Base-by-base conservation (phyloP, 2,888 invertebrate genomes). In the Apamea sordens region DNA sequence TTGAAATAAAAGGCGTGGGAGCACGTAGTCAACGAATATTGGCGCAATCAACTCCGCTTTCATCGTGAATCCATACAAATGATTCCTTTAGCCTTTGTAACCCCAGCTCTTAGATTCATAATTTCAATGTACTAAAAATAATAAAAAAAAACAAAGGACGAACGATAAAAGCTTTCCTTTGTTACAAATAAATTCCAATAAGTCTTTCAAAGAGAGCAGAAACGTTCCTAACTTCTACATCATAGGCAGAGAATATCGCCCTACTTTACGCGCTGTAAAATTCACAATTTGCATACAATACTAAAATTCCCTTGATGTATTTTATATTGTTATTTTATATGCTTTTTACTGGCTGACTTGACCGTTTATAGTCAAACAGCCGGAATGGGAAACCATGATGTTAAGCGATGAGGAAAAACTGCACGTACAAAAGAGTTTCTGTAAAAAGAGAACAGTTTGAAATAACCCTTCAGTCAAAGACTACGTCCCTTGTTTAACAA, bases 291-390 rank as follows among this genome's bases (percentile, higher is more conserved):
- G 91, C 94, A 93, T 95, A 92, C 86, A 84, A 86, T 88, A 90
- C 84, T 89, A 90, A 91, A 91, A 86, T 88, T 90, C 87, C 87
- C 81, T 88, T 88, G 83, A 90, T 88, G 90, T 86, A 90, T 92
- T 94, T 91, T 92, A 93, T 93, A 92, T 88, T 88, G 89, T 89
- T 91, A 91, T 93, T 94, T 94, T 93, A 94, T 92, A 91, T 90
- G 88, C 82, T 90, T 93, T 94, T 94, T 94, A 94, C 93, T 90
- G 92, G 86, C 85, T 86, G 84, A 87, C 88, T 91, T 89, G 86
- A 91, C 90, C 91, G 90, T 92, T 89, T 86, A 89, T 86, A 85
- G 93, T 92, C 92, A 92, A 94, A 94, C 91, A 91, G 87, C 93
- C 93, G 93, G 91, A 92, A 94, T 89, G 90, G 85, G 87, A 89